A percentile compares a stretch with the other conserved stretches of the same genome.
phyloP scores from a whole-genome alignment of 2,113 vertebrate species.

The Nesogale talazaci region DNA sequence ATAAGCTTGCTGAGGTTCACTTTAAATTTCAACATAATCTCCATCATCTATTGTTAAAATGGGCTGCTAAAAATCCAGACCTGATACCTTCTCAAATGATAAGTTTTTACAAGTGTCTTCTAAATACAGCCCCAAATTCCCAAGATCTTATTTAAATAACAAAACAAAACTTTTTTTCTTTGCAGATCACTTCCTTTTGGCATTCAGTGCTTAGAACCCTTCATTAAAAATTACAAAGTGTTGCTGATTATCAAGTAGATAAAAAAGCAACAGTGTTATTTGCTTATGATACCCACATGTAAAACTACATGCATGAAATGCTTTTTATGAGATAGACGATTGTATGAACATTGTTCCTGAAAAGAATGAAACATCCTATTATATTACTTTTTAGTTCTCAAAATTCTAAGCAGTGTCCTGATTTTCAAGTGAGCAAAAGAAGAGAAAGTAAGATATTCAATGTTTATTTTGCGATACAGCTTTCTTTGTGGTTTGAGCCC shows the following conservation, averaged over 20 bases:
- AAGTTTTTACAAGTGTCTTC: slow-evolving; percentile 40
- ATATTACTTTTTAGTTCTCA: slow-evolving; percentile 38
- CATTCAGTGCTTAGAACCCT: slow-evolving; percentile 49
- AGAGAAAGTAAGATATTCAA: slow-evolving; percentile 59
- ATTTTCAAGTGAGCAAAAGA: slow-evolving; percentile 58
- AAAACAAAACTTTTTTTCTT: slow-evolving; percentile 7
- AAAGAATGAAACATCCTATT: slow-evolving; percentile 60
- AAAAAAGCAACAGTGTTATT: slow-evolving; percentile 42
- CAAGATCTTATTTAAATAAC: slow-evolving; percentile 43
- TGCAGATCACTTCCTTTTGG: slow-evolving; percentile 50
- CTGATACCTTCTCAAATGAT: slow-evolving; percentile 64
- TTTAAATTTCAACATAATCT: slow-evolving; percentile 36
- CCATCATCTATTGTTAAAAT: slow-evolving; percentile 31
- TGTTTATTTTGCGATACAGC: slow-evolving; percentile 48
- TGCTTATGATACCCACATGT: slow-evolving; percentile 55
- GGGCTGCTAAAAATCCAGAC: slow-evolving; percentile 40
- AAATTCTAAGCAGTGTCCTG: slow-evolving; percentile 54
- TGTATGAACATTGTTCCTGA: slow-evolving; percentile 13
- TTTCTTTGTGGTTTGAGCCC: slow-evolving; percentile 51
- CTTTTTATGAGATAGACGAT: slow-evolving; percentile 38
- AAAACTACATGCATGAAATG: slow-evolving; percentile 45
- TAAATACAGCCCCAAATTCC: slow-evolving; percentile 21
- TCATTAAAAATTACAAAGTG: slow-evolving; percentile 57
- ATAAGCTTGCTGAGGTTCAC: slow-evolving; percentile 44
- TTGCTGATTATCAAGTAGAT: slow-evolving; percentile 56